Evolutionary conservation across 2,797 vertebrate species (phyloP).

Genomic region (Craterocephalus amniculus): DNA sequence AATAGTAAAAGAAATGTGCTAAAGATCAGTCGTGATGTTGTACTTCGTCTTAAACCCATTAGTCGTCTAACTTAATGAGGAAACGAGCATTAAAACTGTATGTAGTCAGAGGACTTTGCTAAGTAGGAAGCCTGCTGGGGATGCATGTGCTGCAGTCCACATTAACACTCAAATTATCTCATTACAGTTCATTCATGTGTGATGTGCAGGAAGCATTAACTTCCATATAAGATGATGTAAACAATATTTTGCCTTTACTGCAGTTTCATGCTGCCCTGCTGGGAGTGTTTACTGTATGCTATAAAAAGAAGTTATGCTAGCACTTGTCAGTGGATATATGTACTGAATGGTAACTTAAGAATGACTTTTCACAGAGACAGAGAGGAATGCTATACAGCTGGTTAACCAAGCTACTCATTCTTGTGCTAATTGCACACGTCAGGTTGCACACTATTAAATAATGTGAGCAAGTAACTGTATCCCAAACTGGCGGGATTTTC

Average conservation of each 20-base stretch:
- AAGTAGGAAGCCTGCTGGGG: conserved; percentile 21
- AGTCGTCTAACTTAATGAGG: conserved; percentile 24
- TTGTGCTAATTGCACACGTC: neutral
- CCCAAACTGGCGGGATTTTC: too few relatives aligned
- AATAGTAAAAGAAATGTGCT: conserved; percentile 7
- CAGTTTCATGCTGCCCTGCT: conserved; percentile 24
- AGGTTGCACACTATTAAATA: neutral
- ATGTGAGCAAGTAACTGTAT: neutral
- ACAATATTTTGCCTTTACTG: conserved; percentile 36
- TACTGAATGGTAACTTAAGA: conserved; percentile 10
- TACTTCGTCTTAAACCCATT: conserved; percentile 14
- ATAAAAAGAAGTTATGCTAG: conserved; percentile 20
- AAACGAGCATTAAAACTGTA: conserved; percentile 24
- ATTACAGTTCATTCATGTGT: conserved; percentile 54
- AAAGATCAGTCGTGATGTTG: conserved; percentile 17
- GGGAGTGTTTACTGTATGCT: conserved; percentile 26
- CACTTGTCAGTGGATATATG: conserved; percentile 19
- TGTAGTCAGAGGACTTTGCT: conserved; percentile 17
- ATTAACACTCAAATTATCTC: conserved; percentile 55
- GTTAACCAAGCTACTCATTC: neutral
- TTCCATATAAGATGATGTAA: conserved; percentile 49
- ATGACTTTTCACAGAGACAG: neutral
- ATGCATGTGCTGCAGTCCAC: conserved; percentile 26
- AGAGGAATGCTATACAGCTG: neutral
- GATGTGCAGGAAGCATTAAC: conserved; percentile 44